Conservation (phyloP, 2,888 invertebrate genomes). For the Chymomyza caudatula region DNA sequence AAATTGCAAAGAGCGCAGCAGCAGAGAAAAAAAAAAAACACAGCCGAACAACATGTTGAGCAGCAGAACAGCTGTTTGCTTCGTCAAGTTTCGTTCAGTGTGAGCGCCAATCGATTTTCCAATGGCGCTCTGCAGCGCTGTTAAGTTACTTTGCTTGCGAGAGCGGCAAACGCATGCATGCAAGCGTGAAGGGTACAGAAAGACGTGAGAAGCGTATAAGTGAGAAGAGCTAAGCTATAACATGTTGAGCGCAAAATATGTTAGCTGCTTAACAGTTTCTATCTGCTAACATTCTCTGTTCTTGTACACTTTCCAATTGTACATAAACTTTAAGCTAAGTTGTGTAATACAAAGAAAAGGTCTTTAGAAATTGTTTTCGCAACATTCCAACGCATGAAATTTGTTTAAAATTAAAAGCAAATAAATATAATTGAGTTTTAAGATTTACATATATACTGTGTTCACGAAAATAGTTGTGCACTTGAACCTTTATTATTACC, state of each 20-base stretch:
- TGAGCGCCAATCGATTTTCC: neutral
- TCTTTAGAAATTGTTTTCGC: too few relatives aligned
- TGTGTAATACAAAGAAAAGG: too few relatives aligned
- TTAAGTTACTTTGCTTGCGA: neutral
- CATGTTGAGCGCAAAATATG: neutral
- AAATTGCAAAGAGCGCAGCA: constrained; percentile 31
- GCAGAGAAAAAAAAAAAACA: neutral
- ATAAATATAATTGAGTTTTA: too few relatives aligned
- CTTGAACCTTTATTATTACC: too few relatives aligned
- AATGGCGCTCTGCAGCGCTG: neutral
- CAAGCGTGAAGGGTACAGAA: neutral
- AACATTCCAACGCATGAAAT: too few relatives aligned
- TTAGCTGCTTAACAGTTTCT: neutral
- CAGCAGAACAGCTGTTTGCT: constrained; percentile 24
- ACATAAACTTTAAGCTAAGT: neutral
- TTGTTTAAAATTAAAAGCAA: too few relatives aligned
- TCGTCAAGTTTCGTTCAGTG: neutral
- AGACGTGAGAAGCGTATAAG: neutral
- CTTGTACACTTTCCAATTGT: neutral
- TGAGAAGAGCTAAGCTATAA: neutral
- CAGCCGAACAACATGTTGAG: constrained; percentile 9
- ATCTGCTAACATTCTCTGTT: neutral
- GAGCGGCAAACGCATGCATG: too few relatives aligned
- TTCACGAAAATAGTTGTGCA: too few relatives aligned
- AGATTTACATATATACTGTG: too few relatives aligned